A percentile compares a stretch with the other conserved stretches of the same genome.
phyloP scores from a whole-genome alignment of 2,888 invertebrate genomes.

The Acanthoscelides obtectus region DNA sequence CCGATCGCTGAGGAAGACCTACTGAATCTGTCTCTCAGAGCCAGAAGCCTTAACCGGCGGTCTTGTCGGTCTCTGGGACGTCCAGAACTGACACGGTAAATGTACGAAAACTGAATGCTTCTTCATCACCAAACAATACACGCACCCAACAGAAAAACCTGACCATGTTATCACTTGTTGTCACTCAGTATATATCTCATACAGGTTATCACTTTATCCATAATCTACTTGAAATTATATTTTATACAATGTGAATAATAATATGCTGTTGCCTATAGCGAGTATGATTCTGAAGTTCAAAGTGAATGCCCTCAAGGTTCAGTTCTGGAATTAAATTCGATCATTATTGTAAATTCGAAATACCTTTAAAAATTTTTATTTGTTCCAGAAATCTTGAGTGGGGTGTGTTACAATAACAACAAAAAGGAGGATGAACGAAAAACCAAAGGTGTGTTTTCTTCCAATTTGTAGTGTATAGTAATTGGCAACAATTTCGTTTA shows the following conservation, averaged over 20 bases:
- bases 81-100: too few species aligned
- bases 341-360: not conserved
- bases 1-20: too few species aligned
- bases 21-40: too few species aligned
- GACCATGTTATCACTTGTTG: too few species aligned
- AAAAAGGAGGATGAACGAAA: slow-evolving; percentile 73
- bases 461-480: slow-evolving; percentile 18
- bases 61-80: too few species aligned
- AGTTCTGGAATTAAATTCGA: not conserved
- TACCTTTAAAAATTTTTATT: not conserved
- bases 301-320: not conserved
- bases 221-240: not conserved
- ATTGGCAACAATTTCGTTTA: slow-evolving; percentile 28
- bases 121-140: too few species aligned
- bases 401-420: slow-evolving; percentile 66
- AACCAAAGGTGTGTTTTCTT: slow-evolving; percentile 58
- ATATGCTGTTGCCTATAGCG: not conserved
- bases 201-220: not conserved
- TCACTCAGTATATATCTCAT: too few species aligned
- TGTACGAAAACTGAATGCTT: too few species aligned
- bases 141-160: too few species aligned
- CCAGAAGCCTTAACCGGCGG: too few species aligned
- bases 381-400: slow-evolving; percentile 69
- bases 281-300: not conserved
- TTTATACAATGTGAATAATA: not conserved